These are phyloP conservation scores for Chrysina gloriosa DNA, from an alignment of 2,888 invertebrate genomes.

Conservation along the genomic window DNA sequence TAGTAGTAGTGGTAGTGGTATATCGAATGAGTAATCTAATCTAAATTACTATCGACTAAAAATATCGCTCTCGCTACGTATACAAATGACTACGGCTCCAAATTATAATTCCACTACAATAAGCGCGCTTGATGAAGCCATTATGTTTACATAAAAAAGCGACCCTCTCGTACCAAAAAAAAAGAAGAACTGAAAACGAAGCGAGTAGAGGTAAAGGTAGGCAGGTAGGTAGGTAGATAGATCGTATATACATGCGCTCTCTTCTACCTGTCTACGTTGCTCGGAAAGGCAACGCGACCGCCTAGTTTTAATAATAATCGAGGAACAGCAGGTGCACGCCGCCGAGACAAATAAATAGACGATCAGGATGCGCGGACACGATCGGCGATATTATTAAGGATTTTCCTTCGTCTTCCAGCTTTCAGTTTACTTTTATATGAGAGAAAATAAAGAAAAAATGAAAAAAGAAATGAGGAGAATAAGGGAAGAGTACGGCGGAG, in stretches of 20 bases:
- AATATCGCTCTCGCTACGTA: no score
- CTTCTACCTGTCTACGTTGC: neutral
- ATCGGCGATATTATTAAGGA: slow-evolving; percentile 35
- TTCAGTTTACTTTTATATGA: neutral
- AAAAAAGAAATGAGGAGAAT: no score
- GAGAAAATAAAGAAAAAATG: neutral
- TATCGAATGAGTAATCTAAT: no score
- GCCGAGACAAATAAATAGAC: slow-evolving; percentile 16
- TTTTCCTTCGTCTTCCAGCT: slow-evolving; percentile 14
- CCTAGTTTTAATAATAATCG: slow-evolving; percentile 36
- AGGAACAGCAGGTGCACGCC: slow-evolving; percentile 32
- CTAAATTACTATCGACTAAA: no score
- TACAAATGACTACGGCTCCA: neutral
- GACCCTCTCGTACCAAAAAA: neutral
- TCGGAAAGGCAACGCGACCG: slow-evolving; percentile 1
- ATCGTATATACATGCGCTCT: neutral
- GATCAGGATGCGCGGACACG: slow-evolving; percentile 38
- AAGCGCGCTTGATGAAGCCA: neutral
- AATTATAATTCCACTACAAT: slow-evolving; percentile 8
- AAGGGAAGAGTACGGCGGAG: no score
- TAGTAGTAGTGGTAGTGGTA: neutral
- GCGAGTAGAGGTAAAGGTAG: neutral
- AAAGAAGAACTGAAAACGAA: neutral
- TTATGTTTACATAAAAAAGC: slow-evolving; percentile 11
- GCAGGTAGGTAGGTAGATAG: neutral